Conservation (phyloP, 2,113 vertebrate genomes). For the Phaethornis superciliosus region DNA sequence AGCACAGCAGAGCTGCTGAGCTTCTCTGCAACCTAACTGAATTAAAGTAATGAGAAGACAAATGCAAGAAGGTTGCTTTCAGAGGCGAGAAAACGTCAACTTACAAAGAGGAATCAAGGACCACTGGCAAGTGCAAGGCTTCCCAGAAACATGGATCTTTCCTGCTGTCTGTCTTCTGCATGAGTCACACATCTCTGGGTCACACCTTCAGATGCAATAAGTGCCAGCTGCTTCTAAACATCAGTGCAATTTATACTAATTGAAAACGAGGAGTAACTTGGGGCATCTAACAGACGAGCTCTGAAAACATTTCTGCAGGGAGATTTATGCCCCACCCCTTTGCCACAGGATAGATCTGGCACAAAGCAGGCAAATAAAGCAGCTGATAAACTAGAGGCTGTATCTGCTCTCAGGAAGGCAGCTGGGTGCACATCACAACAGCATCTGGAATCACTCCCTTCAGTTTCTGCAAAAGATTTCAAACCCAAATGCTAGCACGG, state of each 20-base stretch:
- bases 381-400: neutral
- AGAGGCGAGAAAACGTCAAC: conserved; percentile 34
- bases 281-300: neutral
- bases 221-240: neutral
- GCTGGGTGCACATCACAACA: neutral
- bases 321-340: neutral
- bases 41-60: conserved; percentile 65
- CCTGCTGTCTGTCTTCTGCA: neutral
- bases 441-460: neutral
- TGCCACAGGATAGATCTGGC: neutral
- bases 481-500: neutral
- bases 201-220: neutral
- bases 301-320: neutral
- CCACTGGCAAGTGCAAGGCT: neutral
- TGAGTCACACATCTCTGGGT: conserved; percentile 13
- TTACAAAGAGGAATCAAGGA: conserved; percentile 45
- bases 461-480: neutral
- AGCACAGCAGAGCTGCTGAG: conserved; percentile 63
- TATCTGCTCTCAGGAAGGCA: neutral
- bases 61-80: conserved; percentile 22
- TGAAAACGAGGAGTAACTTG: neutral
- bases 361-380: neutral
- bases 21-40: conserved; percentile 59
- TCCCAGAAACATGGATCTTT: neutral
- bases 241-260: neutral